Evolutionary conservation across 1,140 invertebrate genomes (phyloP).

Genomic region (Maconellicoccus hirsutus): DNA sequence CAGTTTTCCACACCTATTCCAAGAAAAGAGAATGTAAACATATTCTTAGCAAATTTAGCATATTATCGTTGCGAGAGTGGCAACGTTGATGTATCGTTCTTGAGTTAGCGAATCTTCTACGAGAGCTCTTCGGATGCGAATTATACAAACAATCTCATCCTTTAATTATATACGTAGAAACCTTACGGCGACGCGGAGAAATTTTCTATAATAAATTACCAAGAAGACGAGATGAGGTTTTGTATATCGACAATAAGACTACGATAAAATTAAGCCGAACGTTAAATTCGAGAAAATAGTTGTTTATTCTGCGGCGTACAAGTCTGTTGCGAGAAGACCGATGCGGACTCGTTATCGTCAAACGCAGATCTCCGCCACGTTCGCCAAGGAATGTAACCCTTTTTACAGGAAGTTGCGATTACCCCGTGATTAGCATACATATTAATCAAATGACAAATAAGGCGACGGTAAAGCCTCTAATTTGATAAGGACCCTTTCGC

Average conservation of each 20-base stretch:
- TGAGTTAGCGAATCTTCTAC: no score
- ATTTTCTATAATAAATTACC: no score
- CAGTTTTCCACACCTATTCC: no score
- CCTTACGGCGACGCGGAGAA: no score
- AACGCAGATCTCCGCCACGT: constrained; percentile 6
- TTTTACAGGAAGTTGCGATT: constrained; percentile 2
- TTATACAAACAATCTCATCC: no score
- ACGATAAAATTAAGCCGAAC: background rate
- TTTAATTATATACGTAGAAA: no score
- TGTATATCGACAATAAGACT: background rate
- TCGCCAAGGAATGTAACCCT: background rate
- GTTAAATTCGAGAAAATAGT: background rate
- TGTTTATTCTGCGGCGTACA: background rate
- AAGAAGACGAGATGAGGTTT: no score
- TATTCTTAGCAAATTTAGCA: no score
- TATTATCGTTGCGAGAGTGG: no score
- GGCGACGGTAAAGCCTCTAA: background rate
- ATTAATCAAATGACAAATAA: constrained; percentile 10
- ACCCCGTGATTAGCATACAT: constrained; percentile 7
- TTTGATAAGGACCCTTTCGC: background rate
- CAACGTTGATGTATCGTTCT: no score
- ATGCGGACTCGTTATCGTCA: constrained; percentile 2
- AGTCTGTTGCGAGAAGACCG: background rate
- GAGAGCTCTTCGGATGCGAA: no score
- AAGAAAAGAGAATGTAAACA: no score